phyloP scores from a whole-genome alignment of 2,797 vertebrate species.

The Chaetophractus vellerosus region DNA sequence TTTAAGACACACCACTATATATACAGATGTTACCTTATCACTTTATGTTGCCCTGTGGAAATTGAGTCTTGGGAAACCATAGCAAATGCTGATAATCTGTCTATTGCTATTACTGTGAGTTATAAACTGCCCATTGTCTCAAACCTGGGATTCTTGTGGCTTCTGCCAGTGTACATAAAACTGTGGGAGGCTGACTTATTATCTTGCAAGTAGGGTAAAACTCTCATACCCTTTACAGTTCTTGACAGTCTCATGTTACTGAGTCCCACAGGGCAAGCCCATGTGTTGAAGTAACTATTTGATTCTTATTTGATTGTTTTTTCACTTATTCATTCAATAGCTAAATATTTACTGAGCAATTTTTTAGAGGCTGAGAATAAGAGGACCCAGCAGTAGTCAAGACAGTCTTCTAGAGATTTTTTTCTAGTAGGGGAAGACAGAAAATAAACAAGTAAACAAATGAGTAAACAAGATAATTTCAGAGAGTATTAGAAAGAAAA shows the following conservation, averaged over 20 bases:
- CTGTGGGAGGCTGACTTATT: background rate
- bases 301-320: background rate
- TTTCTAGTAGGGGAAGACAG: background rate
- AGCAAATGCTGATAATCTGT: background rate
- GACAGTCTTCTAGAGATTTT: slow-evolving; percentile 1
- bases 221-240: background rate
- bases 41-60: background rate
- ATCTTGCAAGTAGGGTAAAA: slow-evolving; percentile 14
- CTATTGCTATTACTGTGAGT: background rate
- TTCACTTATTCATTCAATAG: background rate
- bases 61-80: background rate
- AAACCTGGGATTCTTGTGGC: background rate
- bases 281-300: background rate
- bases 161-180: background rate
- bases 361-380: background rate
- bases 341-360: background rate
- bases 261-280: background rate
- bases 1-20: background rate
- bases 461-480: background rate
- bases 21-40: background rate
- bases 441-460: background rate
- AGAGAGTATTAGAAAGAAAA: background rate
- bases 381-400: background rate
- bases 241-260: background rate
- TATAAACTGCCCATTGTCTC: background rate